Evolutionary conservation across 2,113 vertebrate genomes (phyloP), one percentile per base, ranked within the genome.

Genomic region (Hippocampus guttulatus): DNA sequence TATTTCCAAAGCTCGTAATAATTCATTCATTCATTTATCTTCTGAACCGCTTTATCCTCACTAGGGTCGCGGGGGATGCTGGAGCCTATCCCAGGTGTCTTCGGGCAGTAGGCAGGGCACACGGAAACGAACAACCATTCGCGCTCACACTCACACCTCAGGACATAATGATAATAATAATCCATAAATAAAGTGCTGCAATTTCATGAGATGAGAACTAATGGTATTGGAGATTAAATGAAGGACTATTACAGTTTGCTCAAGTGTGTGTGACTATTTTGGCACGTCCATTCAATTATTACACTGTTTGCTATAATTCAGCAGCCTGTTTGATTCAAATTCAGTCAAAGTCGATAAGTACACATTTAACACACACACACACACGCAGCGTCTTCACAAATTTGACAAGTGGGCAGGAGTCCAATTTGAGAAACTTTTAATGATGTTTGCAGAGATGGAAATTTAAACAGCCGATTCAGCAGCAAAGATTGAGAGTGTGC

Each of bases 361-460:
- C 58, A 33, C 27, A 61, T 61, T 60, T 60, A 30, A 15, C 43
- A 15, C 14, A 45, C 57, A 5, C 21, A 27, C 25, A 63, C 61
- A 40, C 20, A 12, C 62, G 10, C 21, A n/a, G 62, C 38, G 62
- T 43, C 62, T 64, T 64, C 40, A 23, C 62, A 64, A 64, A 43
- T 41, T 41, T 64, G 62, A 64, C 62, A 64, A 41, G 62, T 21
- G 14, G 20, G 3, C 64, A 18, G 18, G 43, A 25, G 64, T 47
- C 64, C 64, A 47, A 47, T 49, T 47, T 25, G 12, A 47, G 43
- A 65, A 65, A 65, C 64, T 65, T 65, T 65, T 65, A 65, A 65
- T 65, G 64, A 65, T 65, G 64, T 65, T 65, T 65, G 64, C 64
- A 65, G 41, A 49, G 25, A 47, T 65, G 64, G 64, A 47, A 65